phyloP scores from a whole-genome alignment of 2,113 vertebrate species.

The Piaya cayana region DNA sequence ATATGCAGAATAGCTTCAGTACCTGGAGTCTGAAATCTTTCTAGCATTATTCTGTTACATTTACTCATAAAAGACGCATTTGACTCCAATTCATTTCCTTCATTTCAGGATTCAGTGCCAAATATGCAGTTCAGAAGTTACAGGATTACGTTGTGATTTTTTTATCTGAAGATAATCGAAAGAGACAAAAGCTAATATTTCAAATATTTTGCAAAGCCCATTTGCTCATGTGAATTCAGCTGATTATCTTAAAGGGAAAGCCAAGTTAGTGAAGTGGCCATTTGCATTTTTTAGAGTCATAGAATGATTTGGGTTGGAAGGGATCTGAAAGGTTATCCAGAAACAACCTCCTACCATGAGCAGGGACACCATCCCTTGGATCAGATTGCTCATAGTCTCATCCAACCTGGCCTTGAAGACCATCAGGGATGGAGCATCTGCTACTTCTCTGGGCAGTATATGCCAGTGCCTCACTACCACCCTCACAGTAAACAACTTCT shows the following conservation, averaged over 20 bases:
- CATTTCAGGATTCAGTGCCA: slow-evolving; percentile 20
- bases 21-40: neutral
- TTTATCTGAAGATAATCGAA: slow-evolving; percentile 55
- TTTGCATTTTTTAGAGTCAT: neutral
- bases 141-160: slow-evolving; percentile 61
- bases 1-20: neutral
- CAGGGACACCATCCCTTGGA: no score
- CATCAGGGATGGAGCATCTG: no score
- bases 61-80: slow-evolving; percentile 42
- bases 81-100: slow-evolving; percentile 43
- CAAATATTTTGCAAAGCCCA: slow-evolving; percentile 34
- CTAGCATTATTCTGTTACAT: slow-evolving; percentile 22
- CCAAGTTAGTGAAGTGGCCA: neutral
- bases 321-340: no score
- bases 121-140: slow-evolving; percentile 55
- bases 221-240: slow-evolving; percentile 28
- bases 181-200: slow-evolving; percentile 62
- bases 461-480: no score
- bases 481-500: no score
- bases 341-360: no score
- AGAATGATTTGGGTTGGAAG: no score
- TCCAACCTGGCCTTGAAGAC: no score
- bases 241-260: slow-evolving; percentile 19
- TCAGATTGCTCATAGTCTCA: no score
- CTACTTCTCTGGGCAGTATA: no score